Percentiles rank a stretch among this genome's conserved stretches.
Evolutionary conservation across 1,140 invertebrate species (phyloP).

Genomic region (Drosophila orena): DNA sequence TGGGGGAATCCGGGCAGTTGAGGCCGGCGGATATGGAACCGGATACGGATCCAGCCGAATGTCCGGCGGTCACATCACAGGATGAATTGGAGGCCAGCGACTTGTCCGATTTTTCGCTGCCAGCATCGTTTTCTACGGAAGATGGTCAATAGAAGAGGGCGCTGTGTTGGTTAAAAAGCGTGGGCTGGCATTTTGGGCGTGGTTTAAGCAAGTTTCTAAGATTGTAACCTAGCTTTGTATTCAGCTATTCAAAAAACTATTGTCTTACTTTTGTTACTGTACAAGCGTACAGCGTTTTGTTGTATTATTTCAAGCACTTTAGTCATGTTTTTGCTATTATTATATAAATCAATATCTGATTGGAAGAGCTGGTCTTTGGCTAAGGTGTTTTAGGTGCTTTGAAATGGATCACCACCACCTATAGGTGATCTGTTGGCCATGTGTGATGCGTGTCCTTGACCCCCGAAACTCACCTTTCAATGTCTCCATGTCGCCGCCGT

Average conservation of each 20-base stretch:
- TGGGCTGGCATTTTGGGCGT: conserved; percentile 32
- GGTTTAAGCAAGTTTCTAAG: not conserved
- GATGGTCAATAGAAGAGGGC: conserved; percentile 62
- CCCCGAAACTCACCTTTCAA: conserved; percentile 63
- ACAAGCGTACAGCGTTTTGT: too few species aligned
- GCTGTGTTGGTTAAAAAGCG: conserved; percentile 76
- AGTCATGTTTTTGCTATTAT: not conserved
- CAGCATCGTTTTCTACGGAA: conserved; percentile 73
- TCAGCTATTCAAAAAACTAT: too few species aligned
- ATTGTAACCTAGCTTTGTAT: too few species aligned
- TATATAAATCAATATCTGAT: conserved; percentile 4
- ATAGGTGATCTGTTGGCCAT: conserved; percentile 47
- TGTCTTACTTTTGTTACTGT: not conserved
- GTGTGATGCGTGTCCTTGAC: conserved; percentile 41
- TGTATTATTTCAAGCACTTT: not conserved
- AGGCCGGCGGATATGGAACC: conserved; percentile 28
- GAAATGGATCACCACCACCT: not conserved
- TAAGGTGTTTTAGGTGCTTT: not conserved
- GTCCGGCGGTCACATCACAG: conserved; percentile 66
- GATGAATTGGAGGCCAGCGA: conserved; percentile 67
- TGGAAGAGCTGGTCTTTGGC: too few species aligned
- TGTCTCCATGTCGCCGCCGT: conserved; percentile 42
- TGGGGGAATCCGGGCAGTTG: conserved; percentile 72
- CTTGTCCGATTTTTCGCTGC: conserved; percentile 83
- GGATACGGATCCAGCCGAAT: conserved; percentile 29